phyloP scores from a whole-genome alignment of 2,797 vertebrate species.

The Varecia variegata region DNA sequence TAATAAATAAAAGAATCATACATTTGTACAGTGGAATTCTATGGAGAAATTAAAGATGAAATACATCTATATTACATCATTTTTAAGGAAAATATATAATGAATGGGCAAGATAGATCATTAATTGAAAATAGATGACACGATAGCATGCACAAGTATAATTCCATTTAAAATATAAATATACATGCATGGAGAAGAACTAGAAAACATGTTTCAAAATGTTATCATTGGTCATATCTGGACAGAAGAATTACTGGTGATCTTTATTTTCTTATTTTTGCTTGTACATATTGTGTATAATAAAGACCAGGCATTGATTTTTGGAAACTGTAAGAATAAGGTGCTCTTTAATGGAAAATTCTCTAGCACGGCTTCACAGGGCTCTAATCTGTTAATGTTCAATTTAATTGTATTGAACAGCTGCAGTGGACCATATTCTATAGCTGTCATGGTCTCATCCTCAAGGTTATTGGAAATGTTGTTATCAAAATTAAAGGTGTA shows the following conservation, averaged over 20 bases:
- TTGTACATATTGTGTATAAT: background rate
- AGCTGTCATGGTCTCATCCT: background rate
- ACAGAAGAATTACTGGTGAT: background rate
- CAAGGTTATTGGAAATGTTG: background rate
- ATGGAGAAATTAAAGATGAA: background rate
- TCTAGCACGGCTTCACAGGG: background rate
- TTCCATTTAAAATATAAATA: background rate
- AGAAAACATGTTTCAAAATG: background rate
- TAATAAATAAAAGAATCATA: background rate
- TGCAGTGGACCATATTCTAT: background rate
- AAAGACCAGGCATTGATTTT: background rate
- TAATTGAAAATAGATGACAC: background rate
- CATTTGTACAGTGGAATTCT: background rate
- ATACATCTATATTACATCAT: background rate
- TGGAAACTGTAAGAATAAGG: background rate
- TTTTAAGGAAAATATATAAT: background rate
- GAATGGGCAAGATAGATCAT: background rate
- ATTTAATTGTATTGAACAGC: background rate
- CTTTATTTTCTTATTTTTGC: slow-evolving; percentile 8
- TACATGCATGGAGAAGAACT: background rate
- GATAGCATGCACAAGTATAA: background rate
- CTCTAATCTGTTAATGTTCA: background rate
- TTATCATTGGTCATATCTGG: background rate
- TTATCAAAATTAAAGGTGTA: background rate
- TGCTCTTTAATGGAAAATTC: background rate